Base-by-base conservation (phyloP, 2,113 vertebrate genomes). In the Dasyornis broadbenti region DNA sequence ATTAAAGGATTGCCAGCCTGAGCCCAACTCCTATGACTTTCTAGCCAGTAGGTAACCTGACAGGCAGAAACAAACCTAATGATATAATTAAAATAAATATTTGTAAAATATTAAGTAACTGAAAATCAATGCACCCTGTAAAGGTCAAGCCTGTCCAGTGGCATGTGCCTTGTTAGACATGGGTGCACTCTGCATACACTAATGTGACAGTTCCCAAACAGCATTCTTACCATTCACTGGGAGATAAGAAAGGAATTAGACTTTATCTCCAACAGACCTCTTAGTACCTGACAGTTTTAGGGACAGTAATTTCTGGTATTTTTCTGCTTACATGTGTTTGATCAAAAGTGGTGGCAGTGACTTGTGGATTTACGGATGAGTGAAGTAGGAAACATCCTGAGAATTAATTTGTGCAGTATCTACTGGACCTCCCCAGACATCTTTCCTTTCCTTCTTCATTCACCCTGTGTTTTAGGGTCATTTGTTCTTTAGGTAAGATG, bases 101-200 rank as follows among this genome's bases (percentile, higher is more conserved):
- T n/a, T 82, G 3, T 53, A 59, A 84, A 78, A 53, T 90, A 52
- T 33, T 35, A 63, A 26, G 12, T 17, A 33, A 19, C 6, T 35
- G 16, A 27, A 90, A 82, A 64, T 56, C 4, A 5, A 4, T 37
- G n/a, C 10, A 76, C 20, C 9, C n/a, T 64, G 4, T 42, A 47
- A 4, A 66, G 19, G 4, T n/a, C 45, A 70, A 57, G 28, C 17
- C 15, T 60, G 10, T 19, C 7, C 22, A 71, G 26, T 15, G 3
- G 3, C 13, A 1, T 37, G 24, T 49, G 28, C 11, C 20, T 35
- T 45, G 5, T n/a, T 35, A 79, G 35, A 13, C 39, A 54, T 22
- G 4, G 0, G 15, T 70, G 54, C 6, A 13, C 18, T n/a, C 65
- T 59, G 3, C 7, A 12, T 2, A 42, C 39, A 21, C 16, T 81